These are phyloP conservation scores for Pseudomyrmex flavicornis DNA, from an alignment of 1,140 invertebrate species.

Conservation along the genomic window DNA sequence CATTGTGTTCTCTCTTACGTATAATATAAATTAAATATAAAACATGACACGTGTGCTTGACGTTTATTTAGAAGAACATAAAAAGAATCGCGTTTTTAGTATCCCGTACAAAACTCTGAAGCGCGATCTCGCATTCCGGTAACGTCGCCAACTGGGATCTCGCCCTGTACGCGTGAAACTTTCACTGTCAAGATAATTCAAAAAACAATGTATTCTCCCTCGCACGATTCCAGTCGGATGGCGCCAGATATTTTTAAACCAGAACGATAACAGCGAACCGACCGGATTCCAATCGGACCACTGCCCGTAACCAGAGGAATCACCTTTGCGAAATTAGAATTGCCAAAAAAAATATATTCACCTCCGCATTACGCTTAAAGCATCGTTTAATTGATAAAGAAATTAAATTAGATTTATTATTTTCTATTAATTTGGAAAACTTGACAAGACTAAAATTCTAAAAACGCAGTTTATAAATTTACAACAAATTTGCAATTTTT, in stretches of 20 bases:
- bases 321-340: constrained; percentile 68
- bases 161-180: constrained; percentile 46
- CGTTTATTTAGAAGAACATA: neutral
- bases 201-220: constrained; percentile 43
- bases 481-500: neutral
- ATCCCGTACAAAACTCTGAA: neutral
- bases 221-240: constrained; percentile 44
- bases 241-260: constrained; percentile 73
- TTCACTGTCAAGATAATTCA: constrained; percentile 58
- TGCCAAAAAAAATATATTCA: neutral
- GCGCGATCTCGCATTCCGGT: constrained; percentile 24
- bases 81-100: neutral
- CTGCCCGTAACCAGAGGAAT: constrained; percentile 39
- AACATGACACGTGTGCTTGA: neutral
- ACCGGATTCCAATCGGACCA: constrained; percentile 61
- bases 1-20: too few relatives aligned
- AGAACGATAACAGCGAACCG: constrained; percentile 64
- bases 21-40: constrained; percentile 18
- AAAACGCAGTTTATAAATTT: too few relatives aligned
- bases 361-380: neutral
- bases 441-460: neutral
- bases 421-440: neutral
- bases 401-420: neutral
- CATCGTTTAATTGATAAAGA: neutral
- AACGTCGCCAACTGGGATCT: constrained; percentile 22